A percentile compares a stretch with the other conserved stretches of the same genome.
phyloP scores from a whole-genome alignment of 2,888 invertebrate genomes.

The Ormyrus rosae region DNA sequence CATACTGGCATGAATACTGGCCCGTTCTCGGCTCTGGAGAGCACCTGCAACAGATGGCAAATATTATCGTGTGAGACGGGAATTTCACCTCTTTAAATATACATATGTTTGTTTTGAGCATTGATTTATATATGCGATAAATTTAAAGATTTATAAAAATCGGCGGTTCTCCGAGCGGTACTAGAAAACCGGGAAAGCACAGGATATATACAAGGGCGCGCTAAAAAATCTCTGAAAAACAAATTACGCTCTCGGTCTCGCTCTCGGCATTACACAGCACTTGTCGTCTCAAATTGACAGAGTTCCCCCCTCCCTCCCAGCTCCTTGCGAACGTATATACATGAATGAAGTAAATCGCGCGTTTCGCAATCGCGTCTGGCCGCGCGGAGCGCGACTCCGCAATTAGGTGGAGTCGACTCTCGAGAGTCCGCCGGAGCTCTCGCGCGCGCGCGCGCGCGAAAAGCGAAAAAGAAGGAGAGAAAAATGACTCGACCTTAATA shows the following conservation, averaged over 20 bases:
- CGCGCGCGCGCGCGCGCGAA: not conserved
- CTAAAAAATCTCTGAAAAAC: conserved; percentile 38
- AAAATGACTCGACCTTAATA: conserved; percentile 51
- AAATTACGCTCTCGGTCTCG: conserved; percentile 13
- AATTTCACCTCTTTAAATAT: no score
- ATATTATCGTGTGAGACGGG: no score
- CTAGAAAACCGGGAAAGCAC: no score
- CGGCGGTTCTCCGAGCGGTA: not conserved
- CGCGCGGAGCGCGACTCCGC: conserved; percentile 30
- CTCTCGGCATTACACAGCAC: conserved; percentile 30
- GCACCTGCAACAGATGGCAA: conserved; percentile 68
- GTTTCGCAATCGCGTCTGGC: conserved; percentile 41
- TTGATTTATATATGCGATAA: not conserved
- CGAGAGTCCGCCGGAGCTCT: not conserved
- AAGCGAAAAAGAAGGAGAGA: conserved; percentile 16
- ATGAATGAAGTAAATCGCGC: conserved; percentile 45
- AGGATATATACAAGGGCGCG: not conserved
- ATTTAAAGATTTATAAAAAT: not conserved
- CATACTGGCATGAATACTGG: conserved; percentile 75
- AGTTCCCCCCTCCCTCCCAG: conserved; percentile 22
- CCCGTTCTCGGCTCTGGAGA: conserved; percentile 67
- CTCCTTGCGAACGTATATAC: not conserved
- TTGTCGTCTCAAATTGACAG: conserved; percentile 46
- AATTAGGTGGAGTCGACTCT: conserved; percentile 43
- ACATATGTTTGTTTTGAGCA: no score